These are phyloP conservation scores for Oxyteleia sp. DNA, from an alignment of 2,888 invertebrate species.

Conservation along the genomic window DNA sequence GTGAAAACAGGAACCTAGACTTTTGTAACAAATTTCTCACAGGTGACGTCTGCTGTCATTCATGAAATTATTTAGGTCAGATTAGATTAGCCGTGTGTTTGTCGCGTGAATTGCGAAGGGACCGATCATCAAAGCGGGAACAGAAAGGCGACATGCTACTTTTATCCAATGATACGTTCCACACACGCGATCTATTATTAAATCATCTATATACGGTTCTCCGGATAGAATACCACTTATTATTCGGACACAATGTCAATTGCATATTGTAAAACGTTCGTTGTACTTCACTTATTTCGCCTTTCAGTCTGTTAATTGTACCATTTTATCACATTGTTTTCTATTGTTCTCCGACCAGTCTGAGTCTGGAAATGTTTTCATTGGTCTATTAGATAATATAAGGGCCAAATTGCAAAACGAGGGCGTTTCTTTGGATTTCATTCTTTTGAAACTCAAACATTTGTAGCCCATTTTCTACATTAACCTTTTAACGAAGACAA, in stretches of 20 bases:
- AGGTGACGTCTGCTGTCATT: conserved; percentile 51
- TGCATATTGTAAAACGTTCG: conserved; percentile 47
- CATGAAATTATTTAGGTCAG: conserved; percentile 71
- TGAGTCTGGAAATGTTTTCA: no score
- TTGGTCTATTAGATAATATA: no score
- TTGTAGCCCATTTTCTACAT: no score
- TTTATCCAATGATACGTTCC: conserved; percentile 58
- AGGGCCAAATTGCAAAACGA: no score
- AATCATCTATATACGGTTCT: conserved; percentile 48
- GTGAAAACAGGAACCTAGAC: neutral
- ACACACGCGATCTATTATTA: conserved; percentile 56
- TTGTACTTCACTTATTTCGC: conserved; percentile 48
- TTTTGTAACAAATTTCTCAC: conserved; percentile 27
- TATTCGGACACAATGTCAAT: conserved; percentile 63
- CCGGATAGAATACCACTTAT: conserved; percentile 50
- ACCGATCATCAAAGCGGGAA: conserved; percentile 53
- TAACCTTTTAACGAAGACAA: no score
- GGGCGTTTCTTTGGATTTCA: no score
- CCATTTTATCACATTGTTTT: no score
- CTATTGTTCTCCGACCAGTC: no score
- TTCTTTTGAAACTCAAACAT: no score
- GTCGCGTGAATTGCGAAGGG: conserved; percentile 45
- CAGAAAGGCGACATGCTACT: conserved; percentile 57
- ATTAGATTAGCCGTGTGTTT: conserved; percentile 67
- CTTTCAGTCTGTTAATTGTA: conserved; percentile 31